phyloP scores from a whole-genome alignment of 2,888 invertebrate species.

The Nomada lathburiana region DNA sequence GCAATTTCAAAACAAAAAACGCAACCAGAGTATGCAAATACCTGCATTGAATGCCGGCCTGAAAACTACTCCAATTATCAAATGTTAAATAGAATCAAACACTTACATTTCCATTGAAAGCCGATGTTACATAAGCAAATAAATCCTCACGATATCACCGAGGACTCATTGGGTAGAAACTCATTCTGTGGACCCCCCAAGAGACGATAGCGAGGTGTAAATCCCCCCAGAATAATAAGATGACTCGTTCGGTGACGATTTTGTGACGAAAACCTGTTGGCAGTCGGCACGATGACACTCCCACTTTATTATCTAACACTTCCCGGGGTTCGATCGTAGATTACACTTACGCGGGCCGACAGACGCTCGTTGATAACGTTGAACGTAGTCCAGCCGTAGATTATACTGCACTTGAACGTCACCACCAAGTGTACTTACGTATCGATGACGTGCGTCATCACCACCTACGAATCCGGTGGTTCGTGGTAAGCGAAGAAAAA shows the following conservation, averaged over 20 bases:
- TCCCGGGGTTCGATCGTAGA: slow-evolving; percentile 33
- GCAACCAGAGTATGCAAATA: too few relatives aligned
- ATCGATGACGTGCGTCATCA: slow-evolving; percentile 53
- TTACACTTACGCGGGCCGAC: slow-evolving; percentile 24
- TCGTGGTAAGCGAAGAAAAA: slow-evolving; percentile 38
- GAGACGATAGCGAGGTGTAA: slow-evolving; percentile 19
- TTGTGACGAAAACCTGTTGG: slow-evolving; percentile 39
- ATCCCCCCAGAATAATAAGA: slow-evolving; percentile 18
- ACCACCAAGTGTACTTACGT: slow-evolving; percentile 29
- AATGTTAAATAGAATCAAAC: too few relatives aligned
- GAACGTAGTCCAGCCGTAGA: slow-evolving; percentile 29
- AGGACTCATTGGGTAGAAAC: not conserved
- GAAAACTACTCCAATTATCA: too few relatives aligned
- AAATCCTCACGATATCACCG: slow-evolving; percentile 25
- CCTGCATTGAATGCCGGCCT: too few relatives aligned
- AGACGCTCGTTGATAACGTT: slow-evolving; percentile 20
- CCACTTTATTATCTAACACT: slow-evolving; percentile 34
- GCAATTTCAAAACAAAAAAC: too few relatives aligned
- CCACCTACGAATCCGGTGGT: slow-evolving; percentile 37
- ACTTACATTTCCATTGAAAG: too few relatives aligned
- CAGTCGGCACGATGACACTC: slow-evolving; percentile 36
- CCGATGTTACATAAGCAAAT: not conserved
- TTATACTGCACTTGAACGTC: slow-evolving; percentile 47
- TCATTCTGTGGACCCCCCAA: slow-evolving; percentile 3
- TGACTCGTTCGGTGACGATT: slow-evolving; percentile 37